Conservation (phyloP, 2,797 vertebrate species). For the Hozukius guyotensis region DNA sequence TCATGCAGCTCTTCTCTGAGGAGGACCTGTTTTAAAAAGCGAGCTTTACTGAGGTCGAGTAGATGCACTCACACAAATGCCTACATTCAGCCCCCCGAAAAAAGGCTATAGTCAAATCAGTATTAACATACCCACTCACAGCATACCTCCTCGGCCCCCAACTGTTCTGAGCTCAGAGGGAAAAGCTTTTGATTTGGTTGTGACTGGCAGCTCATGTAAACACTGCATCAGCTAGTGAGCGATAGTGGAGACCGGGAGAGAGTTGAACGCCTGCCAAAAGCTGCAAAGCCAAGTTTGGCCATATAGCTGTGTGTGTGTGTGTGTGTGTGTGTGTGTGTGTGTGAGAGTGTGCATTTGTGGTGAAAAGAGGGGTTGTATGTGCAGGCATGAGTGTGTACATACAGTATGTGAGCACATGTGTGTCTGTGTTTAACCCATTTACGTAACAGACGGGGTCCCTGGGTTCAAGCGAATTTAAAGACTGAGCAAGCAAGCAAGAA, state of each 20-base stretch:
- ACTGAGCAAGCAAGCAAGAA: slow-evolving; percentile 53
- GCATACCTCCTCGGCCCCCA: slow-evolving; percentile 68
- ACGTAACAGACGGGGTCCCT: slow-evolving; percentile 73
- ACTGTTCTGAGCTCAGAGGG: slow-evolving; percentile 70
- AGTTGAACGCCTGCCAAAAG: slow-evolving; percentile 76
- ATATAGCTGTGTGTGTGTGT: slow-evolving; percentile 61
- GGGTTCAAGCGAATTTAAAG: slow-evolving; percentile 79
- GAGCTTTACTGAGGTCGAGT: neutral
- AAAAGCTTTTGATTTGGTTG: slow-evolving; percentile 78
- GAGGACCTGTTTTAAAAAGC: slow-evolving; percentile 2
- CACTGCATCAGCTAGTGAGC: slow-evolving; percentile 76
- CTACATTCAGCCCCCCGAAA: slow-evolving; percentile 42
- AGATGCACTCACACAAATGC: slow-evolving; percentile 39
- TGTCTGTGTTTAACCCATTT: slow-evolving; percentile 78
- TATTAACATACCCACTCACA: slow-evolving; percentile 57
- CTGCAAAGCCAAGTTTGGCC: slow-evolving; percentile 77
- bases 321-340: slow-evolving; percentile 29
- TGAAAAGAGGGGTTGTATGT: slow-evolving; percentile 64
- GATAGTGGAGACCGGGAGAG: slow-evolving; percentile 74
- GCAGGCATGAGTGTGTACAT: slow-evolving; percentile 66
- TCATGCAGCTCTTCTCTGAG: slow-evolving; percentile 3
- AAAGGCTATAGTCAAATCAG: slow-evolving; percentile 53
- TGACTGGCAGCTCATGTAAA: slow-evolving; percentile 83
- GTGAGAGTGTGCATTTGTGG: slow-evolving; percentile 27
- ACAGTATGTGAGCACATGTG: slow-evolving; percentile 72